Evolutionary conservation across 2,888 invertebrate species (phyloP).

Genomic region (Choristoneura rosaceana): DNA sequence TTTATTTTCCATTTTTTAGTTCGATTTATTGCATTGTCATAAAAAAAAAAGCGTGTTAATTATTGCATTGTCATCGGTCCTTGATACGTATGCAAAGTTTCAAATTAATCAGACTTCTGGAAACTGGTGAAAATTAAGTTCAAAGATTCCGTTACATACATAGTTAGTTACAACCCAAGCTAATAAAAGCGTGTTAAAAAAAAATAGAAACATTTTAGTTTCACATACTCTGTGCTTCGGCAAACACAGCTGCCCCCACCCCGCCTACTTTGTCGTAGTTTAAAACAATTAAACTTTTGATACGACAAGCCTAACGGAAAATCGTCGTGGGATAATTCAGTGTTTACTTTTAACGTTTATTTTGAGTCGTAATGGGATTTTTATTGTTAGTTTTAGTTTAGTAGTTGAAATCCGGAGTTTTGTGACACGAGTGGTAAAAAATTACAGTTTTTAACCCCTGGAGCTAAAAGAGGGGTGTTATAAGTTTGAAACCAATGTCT

Average conservation of each 20-base stretch:
- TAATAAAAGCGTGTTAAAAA: too few species aligned
- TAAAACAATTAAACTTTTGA: constrained; percentile 78
- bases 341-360: not conserved
- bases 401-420: not conserved
- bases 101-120: too few species aligned
- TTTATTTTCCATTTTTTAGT: too few species aligned
- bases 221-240: constrained; percentile 54
- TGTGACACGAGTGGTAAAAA: not conserved
- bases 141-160: too few species aligned
- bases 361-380: not conserved
- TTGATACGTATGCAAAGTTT: too few species aligned
- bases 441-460: not conserved
- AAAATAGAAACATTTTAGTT: not conserved
- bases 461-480: too few species aligned
- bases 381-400: not conserved
- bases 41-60: too few species aligned
- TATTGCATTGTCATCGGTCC: too few species aligned
- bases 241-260: constrained; percentile 62
- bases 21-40: too few species aligned
- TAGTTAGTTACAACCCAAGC: too few species aligned
- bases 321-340: constrained; percentile 30
- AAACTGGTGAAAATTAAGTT: too few species aligned
- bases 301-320: constrained; percentile 46
- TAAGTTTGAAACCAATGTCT: too few species aligned
- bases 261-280: constrained; percentile 67